A percentile compares a stretch with the other conserved stretches of the same genome.
These are phyloP conservation scores for Brienomyrus longianalis DNA, from an alignment of 2,113 vertebrate genomes.

Conservation along the genomic window DNA sequence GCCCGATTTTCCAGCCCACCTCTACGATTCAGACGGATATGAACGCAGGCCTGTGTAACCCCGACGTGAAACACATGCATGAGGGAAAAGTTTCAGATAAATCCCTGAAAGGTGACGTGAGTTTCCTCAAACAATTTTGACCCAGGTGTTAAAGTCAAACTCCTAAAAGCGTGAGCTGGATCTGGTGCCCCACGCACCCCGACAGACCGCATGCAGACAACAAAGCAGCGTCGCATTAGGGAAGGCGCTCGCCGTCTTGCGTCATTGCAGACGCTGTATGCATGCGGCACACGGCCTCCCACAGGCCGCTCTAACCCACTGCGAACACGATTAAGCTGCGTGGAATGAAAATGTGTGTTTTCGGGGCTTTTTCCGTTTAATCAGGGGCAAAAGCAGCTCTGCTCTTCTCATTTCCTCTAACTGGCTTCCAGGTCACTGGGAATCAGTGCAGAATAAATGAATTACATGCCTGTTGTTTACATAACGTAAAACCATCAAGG, in stretches of 20 bases:
- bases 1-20: not conserved
- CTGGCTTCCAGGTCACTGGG: not conserved
- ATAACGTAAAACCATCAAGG: not conserved
- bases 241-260: not conserved
- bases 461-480: not conserved
- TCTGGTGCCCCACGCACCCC: not conserved
- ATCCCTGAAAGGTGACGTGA: not conserved
- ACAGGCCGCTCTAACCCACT: not conserved
- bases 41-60: not conserved
- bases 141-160: not conserved
- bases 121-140: not conserved
- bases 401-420: not conserved
- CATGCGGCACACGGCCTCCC: not conserved
- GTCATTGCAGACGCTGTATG: not conserved
- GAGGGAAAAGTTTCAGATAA: not conserved
- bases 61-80: not conserved
- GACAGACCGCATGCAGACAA: not conserved
- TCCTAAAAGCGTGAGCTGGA: not conserved
- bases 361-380: not conserved
- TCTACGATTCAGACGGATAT: not conserved
- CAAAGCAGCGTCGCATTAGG: not conserved
- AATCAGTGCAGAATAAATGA: not conserved
- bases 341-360: conserved; percentile 4
- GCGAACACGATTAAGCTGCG: not conserved
- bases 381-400: conserved; percentile 8